Evolutionary conservation across 92 coral and sea anemone species (phyloP).

Genomic region (Epizoanthus ramosus): DNA sequence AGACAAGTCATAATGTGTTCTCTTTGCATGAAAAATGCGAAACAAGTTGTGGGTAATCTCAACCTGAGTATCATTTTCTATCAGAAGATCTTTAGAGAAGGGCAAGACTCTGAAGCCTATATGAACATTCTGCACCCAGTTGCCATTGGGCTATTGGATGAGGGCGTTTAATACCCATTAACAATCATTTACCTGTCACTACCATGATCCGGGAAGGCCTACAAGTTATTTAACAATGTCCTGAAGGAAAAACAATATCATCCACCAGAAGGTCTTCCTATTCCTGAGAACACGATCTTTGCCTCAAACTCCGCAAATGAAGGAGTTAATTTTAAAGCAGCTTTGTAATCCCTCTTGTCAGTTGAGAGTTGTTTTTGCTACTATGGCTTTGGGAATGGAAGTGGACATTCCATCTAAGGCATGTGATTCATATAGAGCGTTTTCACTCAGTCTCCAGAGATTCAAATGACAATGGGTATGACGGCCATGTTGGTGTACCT

Average conservation of each 20-base stretch:
- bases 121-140: conserved; percentile 26
- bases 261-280: background rate
- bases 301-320: conserved; percentile 42
- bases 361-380: conserved; percentile 38
- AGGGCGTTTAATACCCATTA: conserved; percentile 19
- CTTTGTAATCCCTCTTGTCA: conserved; percentile 16
- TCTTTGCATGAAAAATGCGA: conserved; percentile 34
- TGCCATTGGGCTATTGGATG: conserved; percentile 20
- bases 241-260: background rate
- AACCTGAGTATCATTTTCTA: conserved; percentile 32
- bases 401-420: conserved; percentile 45
- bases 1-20: conserved; percentile 20
- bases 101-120: conserved; percentile 18
- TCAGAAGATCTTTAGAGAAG: conserved; percentile 28
- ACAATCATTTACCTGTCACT: conserved; percentile 31
- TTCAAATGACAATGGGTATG: too few species aligned
- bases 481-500: too few species aligned
- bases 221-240: conserved; percentile 24
- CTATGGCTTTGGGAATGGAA: conserved; percentile 52
- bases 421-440: conserved; percentile 45
- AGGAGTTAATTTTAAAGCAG: conserved; percentile 32
- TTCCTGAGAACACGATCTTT: conserved; percentile 44
- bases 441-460: too few species aligned
- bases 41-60: conserved; percentile 35
- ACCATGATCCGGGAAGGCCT: conserved; percentile 40